Percentiles rank a stretch among this genome's conserved stretches.
Evolutionary conservation across 2,113 vertebrate genomes (phyloP).

Genomic region (Malurus alboscapulatus): DNA sequence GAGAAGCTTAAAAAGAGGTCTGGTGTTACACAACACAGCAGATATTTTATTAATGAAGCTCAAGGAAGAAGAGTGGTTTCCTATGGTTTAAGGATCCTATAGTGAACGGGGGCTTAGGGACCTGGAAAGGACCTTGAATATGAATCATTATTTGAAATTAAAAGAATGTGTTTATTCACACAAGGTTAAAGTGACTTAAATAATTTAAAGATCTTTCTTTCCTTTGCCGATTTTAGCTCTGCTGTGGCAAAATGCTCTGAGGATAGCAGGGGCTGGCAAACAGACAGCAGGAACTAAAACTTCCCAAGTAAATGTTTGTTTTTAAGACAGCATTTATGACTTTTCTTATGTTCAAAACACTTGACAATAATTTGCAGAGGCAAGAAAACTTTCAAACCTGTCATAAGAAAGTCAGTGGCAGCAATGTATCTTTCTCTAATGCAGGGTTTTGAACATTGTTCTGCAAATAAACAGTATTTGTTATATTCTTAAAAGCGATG

Average conservation of each 20-base stretch:
- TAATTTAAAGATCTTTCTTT: neutral
- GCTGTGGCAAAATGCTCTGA: neutral
- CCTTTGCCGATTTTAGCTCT: neutral
- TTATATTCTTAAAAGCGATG: neutral
- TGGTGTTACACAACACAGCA: neutral
- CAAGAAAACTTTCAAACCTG: neutral
- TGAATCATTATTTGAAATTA: neutral
- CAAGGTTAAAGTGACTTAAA: neutral
- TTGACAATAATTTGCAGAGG: neutral
- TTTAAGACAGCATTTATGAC: neutral
- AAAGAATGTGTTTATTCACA: neutral
- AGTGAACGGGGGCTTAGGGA: neutral
- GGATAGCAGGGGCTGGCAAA: neutral
- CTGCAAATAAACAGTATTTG: neutral
- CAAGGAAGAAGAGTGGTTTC: neutral
- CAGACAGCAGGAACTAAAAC: neutral
- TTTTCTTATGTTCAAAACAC: neutral
- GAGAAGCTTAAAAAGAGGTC: neutral
- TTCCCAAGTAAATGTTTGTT: neutral
- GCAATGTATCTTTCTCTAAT: neutral
- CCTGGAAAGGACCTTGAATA: neutral
- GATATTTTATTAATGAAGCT: neutral
- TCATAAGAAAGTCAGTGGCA: neutral
- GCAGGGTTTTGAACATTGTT: neutral
- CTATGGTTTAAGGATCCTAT: neutral